Evolutionary conservation across 2,888 invertebrate species (phyloP), one percentile per base, ranked within the genome.

Genomic region (Hipparchia semele): DNA sequence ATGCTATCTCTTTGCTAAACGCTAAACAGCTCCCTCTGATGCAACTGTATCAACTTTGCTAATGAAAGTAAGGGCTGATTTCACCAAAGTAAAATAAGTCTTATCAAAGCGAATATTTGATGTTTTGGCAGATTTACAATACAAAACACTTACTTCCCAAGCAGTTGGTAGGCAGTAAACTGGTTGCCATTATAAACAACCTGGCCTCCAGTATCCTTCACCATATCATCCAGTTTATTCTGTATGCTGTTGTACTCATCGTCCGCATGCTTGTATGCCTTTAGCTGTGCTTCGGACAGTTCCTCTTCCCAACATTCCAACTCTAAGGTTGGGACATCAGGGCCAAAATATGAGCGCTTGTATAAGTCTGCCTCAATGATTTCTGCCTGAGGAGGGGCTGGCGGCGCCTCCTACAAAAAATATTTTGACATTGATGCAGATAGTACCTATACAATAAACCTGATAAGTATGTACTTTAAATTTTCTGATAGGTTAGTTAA

Each of bases 221-320:
- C 90, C 79, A 95, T 90, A 10, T 94, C 93, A 81, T 96, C 95
- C 0, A 96, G 83, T 74, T 95, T 95, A 75, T 88, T 94, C 78
- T 95, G 95, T 66, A 96, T 94, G 73, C 95, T 95, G 81, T 95
- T 95, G 79, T 96, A 96, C 81, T 97, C 96, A 75, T 95, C 95
- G 77, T 96, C 95, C 8, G 95, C 95, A 86, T 95, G 94, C 77
- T 95, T 95, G 78, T 95, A 95, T 0, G 95, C 95, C 62, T 95
- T 94, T 23, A 95, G 83, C 84, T 97, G 97, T 1, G 92, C 94
- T 69, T 96, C 95, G 0, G 96, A 95, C 0, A 97, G 89, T 61
- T 96, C 96, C 75, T 97, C 97, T 56, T 96, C 95, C 94, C 95
- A 96, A 82, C 96, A 96, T 79, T 97, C 96, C 83, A 97, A 92